These are phyloP conservation scores for Ameiurus melas DNA, from an alignment of 2,113 vertebrate species.

Conservation along the genomic window DNA sequence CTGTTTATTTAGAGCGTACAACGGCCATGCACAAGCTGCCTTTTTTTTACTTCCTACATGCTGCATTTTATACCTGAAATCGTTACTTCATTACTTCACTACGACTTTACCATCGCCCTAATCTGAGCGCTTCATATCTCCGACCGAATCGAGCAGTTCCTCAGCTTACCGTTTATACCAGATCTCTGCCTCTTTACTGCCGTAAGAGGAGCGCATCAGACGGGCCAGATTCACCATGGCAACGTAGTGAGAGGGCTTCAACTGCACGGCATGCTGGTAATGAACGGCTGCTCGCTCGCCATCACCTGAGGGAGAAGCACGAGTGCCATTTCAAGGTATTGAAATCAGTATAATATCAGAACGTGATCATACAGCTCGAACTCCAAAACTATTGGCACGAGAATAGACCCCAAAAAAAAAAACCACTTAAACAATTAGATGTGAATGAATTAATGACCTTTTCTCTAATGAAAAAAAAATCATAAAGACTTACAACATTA, in stretches of 20 bases:
- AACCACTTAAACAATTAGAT: neutral
- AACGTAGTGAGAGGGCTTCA: constrained; percentile 88
- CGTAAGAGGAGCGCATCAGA: constrained; percentile 85
- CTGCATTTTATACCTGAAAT: no score
- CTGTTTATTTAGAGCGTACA: neutral
- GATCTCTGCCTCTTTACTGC: constrained; percentile 84
- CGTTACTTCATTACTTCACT: no score
- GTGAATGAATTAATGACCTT: neutral
- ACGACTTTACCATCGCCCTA: neutral
- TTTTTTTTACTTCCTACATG: neutral
- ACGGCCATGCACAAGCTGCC: neutral
- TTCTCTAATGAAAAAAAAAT: neutral
- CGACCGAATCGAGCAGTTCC: neutral
- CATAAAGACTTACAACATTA: neutral
- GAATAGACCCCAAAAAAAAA: neutral
- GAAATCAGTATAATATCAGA: neutral
- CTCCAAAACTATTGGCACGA: neutral
- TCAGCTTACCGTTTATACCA: constrained; percentile 89
- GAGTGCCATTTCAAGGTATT: neutral
- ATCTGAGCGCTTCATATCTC: neutral
- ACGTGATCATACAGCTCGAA: no score
- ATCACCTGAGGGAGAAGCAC: constrained; percentile 70
- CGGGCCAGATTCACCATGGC: constrained; percentile 97
- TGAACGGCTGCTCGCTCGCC: constrained; percentile 80
- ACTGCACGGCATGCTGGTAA: constrained; percentile 86